A percentile compares a stretch with the other conserved stretches of the same genome.
Conservation (phyloP, 2,113 vertebrate genomes). For the Probosciger aterrimus region DNA sequence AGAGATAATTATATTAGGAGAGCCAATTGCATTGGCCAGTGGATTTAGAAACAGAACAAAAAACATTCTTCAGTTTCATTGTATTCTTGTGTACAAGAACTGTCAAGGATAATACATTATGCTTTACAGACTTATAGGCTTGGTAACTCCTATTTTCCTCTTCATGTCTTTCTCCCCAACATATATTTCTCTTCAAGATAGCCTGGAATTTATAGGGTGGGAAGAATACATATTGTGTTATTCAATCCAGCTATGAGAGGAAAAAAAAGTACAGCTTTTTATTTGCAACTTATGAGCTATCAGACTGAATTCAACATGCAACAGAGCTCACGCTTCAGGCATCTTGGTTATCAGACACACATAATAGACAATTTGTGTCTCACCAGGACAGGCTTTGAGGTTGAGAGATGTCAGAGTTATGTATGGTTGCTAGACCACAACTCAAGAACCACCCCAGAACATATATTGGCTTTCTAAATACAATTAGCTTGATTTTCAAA, state of each 20-base stretch:
- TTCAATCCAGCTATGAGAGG: background rate
- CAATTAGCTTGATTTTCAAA: background rate
- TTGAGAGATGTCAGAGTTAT: background rate
- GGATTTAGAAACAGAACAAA: background rate
- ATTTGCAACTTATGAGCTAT: background rate
- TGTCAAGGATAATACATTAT: background rate
- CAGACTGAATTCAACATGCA: background rate
- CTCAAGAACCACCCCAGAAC: background rate
- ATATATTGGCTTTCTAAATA: background rate
- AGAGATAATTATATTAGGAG: background rate
- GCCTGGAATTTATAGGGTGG: background rate
- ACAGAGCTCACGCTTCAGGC: background rate
- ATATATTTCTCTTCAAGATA: background rate
- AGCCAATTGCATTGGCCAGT: rapidly evolving
- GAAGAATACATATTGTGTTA: background rate
- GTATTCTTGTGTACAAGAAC: background rate
- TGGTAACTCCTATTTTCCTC: background rate
- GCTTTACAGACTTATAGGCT: background rate
- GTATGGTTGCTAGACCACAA: background rate
- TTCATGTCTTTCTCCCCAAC: background rate
- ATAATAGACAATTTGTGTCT: background rate
- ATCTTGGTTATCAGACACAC: background rate
- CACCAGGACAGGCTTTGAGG: background rate
- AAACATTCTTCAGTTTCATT: background rate
- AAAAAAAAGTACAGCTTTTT: background rate